These are phyloP conservation scores for Myxocyprinus asiaticus DNA, from an alignment of 2,113 vertebrate genomes.

Conservation along the genomic window DNA sequence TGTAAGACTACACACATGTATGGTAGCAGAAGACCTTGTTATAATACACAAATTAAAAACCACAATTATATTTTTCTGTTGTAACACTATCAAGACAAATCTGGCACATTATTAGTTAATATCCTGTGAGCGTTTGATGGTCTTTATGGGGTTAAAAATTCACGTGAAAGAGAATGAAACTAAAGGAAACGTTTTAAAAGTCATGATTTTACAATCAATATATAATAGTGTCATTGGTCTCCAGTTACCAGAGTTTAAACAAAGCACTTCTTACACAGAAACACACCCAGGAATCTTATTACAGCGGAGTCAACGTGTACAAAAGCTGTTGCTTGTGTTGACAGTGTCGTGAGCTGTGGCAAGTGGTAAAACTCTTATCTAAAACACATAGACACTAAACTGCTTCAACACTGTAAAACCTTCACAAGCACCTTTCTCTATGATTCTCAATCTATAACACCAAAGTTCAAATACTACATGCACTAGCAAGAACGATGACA, in stretches of 20 bases:
- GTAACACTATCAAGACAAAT: too few species aligned
- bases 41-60: too few species aligned
- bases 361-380: neutral
- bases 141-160: neutral
- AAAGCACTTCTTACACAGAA: neutral
- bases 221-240: neutral
- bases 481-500: neutral
- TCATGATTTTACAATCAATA: too few species aligned
- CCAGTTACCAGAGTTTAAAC: neutral
- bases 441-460: neutral
- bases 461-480: neutral
- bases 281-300: constrained; percentile 12
- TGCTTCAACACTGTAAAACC: neutral
- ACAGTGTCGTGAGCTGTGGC: too few species aligned
- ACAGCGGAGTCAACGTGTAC: too few species aligned
- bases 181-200: too few species aligned
- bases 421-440: neutral
- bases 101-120: too few species aligned
- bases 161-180: neutral
- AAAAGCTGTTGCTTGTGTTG: too few species aligned
- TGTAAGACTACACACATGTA: too few species aligned
- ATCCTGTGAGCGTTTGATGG: too few species aligned
- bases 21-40: too few species aligned
- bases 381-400: neutral
- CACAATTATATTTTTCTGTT: too few species aligned